Evolutionary conservation across 2,888 invertebrate species (phyloP).

Genomic region (Omphaloscelis lunosa): DNA sequence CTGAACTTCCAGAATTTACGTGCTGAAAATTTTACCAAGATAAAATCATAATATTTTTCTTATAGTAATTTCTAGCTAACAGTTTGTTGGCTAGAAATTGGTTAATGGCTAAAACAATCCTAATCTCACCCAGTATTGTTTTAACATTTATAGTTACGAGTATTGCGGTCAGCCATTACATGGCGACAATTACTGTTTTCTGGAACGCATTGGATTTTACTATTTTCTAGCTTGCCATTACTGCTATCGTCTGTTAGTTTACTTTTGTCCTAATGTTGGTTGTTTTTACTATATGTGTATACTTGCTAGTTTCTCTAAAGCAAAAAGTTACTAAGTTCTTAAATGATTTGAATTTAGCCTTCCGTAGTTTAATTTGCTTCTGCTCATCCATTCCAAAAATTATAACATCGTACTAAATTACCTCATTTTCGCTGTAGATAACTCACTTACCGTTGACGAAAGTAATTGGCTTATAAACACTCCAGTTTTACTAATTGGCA

Average conservation of each 20-base stretch:
- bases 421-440: constrained; percentile 19
- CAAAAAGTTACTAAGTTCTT: neutral
- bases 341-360: constrained; percentile 4
- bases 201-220: constrained; percentile 54
- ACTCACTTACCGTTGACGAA: constrained; percentile 35
- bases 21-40: constrained; percentile 40
- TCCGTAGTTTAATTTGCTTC: constrained; percentile 31
- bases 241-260: constrained; percentile 25
- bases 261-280: constrained; percentile 6
- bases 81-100: too few relatives aligned
- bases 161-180: constrained; percentile 50
- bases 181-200: constrained; percentile 57
- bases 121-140: constrained; percentile 53
- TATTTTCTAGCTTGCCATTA: constrained; percentile 41
- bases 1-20: constrained; percentile 43
- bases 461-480: constrained; percentile 51
- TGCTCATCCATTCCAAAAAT: constrained; percentile 9
- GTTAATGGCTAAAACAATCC: constrained; percentile 34
- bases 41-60: constrained; percentile 37
- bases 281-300: neutral
- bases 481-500: constrained; percentile 40
- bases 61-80: constrained; percentile 19
- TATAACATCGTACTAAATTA: constrained; percentile 35
- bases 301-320: too few relatives aligned
- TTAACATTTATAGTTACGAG: constrained; percentile 51